Percentiles rank a stretch among this genome's conserved stretches.
Conservation (phyloP, 2,113 vertebrate species). For the Cottus gobio region DNA sequence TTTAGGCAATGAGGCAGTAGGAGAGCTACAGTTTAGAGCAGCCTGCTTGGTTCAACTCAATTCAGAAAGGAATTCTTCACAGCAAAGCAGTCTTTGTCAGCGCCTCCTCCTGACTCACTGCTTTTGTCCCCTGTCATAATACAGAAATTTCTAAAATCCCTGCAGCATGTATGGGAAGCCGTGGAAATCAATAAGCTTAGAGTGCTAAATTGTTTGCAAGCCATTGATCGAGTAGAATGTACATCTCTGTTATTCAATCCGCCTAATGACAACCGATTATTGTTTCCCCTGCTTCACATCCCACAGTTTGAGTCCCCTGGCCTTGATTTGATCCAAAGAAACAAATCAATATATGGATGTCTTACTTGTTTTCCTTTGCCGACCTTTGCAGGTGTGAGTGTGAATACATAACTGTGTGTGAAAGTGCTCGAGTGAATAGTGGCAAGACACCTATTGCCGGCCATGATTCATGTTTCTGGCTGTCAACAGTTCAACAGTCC, state of each 20-base stretch:
- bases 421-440: constrained; percentile 14
- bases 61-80: constrained; percentile 26
- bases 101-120: constrained; percentile 39
- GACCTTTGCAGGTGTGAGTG: constrained; percentile 54
- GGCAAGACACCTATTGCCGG: constrained; percentile 12
- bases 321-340: constrained; percentile 50
- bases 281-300: constrained; percentile 52
- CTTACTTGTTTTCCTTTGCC: constrained; percentile 63
- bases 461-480: constrained; percentile 45
- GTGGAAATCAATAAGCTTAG: constrained; percentile 64
- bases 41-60: constrained; percentile 28
- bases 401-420: constrained; percentile 28
- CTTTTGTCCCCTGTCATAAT: constrained; percentile 55
- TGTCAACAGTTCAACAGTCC: constrained; percentile 50
- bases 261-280: constrained; percentile 65
- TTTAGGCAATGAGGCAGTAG: constrained; percentile 32
- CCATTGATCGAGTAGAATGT: constrained; percentile 64
- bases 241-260: constrained; percentile 65
- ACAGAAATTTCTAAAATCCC: constrained; percentile 51
- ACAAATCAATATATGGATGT: constrained; percentile 67
- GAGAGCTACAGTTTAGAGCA: constrained; percentile 10
- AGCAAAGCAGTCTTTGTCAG: constrained; percentile 38
- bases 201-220: constrained; percentile 68
- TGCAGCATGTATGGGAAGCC: constrained; percentile 47
- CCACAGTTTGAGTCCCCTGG: constrained; percentile 19